phyloP scores from a whole-genome alignment of 2,113 vertebrate species.

The Dendrocopos noguchii region DNA sequence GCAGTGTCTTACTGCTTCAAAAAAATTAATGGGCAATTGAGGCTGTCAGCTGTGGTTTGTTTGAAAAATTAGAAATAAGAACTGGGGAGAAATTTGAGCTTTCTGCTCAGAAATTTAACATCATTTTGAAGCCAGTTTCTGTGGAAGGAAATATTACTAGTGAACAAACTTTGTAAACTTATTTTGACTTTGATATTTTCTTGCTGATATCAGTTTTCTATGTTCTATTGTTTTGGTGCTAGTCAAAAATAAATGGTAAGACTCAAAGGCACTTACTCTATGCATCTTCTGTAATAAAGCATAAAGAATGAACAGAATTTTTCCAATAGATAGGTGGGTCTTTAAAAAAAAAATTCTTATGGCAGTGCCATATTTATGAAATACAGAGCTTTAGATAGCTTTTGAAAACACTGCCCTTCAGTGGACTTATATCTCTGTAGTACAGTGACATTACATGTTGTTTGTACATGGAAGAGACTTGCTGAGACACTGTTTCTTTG shows the following conservation, averaged over 20 bases:
- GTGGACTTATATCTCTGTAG: background rate
- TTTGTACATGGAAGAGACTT: background rate
- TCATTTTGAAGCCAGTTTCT: background rate
- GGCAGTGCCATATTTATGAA: background rate
- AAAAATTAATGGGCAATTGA: background rate
- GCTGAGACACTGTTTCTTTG: background rate
- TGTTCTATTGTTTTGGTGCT: background rate
- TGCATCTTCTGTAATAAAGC: background rate
- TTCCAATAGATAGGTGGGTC: background rate
- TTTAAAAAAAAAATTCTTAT: background rate
- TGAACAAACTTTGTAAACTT: background rate
- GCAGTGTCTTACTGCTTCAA: background rate
- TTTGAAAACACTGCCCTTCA: background rate
- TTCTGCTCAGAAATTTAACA: background rate
- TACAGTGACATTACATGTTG: background rate
- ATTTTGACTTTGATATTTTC: background rate
- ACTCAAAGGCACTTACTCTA: background rate
- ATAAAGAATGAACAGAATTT: background rate
- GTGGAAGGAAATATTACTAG: background rate
- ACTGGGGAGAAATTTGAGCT: background rate
- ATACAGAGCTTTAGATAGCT: background rate
- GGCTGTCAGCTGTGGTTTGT: background rate
- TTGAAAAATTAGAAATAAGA: background rate
- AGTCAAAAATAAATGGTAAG: background rate
- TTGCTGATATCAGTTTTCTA: background rate